Conservation (phyloP, 2,888 invertebrate genomes). For the Nomada goodeniana region DNA sequence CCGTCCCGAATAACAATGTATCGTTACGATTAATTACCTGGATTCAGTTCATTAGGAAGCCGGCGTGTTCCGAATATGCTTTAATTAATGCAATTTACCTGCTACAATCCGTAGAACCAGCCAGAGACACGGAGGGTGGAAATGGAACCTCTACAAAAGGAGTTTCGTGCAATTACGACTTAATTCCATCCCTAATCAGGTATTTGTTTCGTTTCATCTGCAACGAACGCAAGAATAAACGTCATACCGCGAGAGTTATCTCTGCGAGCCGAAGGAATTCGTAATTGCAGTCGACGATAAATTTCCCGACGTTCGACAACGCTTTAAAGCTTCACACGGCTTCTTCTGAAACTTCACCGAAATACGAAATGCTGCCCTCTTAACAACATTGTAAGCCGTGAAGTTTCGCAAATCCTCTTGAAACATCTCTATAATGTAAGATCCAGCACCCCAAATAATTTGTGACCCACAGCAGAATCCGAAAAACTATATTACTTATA, state of each 20-base stretch:
- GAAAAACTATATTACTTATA: too few species aligned
- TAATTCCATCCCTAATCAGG: slow-evolving; percentile 11
- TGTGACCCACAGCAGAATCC: too few species aligned
- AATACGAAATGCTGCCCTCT: neutral
- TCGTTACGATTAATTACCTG: slow-evolving; percentile 55
- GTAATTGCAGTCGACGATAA: neutral
- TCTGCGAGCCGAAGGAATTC: neutral
- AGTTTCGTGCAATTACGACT: slow-evolving; percentile 33
- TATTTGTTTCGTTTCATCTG: slow-evolving; percentile 17
- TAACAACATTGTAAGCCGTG: too few species aligned
- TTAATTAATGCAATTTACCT: slow-evolving; percentile 53
- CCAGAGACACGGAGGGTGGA: neutral
- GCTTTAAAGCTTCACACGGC: neutral
- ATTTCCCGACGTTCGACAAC: neutral
- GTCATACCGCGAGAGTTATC: neutral
- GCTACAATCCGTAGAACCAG: slow-evolving; percentile 2
- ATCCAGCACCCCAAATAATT: too few species aligned
- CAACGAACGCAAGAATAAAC: neutral
- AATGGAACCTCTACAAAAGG: slow-evolving; percentile 10
- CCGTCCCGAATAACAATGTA: slow-evolving; percentile 49
- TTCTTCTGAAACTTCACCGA: neutral
- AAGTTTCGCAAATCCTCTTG: too few species aligned
- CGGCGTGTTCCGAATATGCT: slow-evolving; percentile 41
- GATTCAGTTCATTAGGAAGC: slow-evolving; percentile 54
- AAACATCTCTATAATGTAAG: too few species aligned